These are phyloP conservation scores for Caenorhabditis auriculariae DNA, from an alignment of 2,888 invertebrate genomes.

Conservation along the genomic window DNA sequence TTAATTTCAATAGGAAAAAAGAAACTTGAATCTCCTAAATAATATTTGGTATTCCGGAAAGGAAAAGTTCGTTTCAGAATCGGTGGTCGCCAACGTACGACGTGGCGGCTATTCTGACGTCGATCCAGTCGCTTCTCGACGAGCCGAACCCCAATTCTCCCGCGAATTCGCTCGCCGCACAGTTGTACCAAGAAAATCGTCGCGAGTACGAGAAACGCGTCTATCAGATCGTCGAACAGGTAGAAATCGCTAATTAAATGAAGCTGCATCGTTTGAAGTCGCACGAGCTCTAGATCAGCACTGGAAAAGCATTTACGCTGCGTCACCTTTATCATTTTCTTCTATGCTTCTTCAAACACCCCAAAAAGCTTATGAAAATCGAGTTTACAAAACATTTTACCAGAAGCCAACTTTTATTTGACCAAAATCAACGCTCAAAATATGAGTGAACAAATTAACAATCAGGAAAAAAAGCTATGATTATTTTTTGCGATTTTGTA, in stretches of 20 bases:
- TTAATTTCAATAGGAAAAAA: neutral
- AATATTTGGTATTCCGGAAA: neutral
- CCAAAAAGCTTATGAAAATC: too few species aligned
- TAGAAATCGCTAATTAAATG: constrained; percentile 4
- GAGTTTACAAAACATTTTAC: too few species aligned
- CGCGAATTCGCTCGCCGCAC: constrained; percentile 97
- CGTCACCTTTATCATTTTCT: too few species aligned
- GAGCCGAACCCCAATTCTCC: constrained; percentile 99
- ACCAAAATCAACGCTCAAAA: too few species aligned
- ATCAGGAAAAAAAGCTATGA: too few species aligned
- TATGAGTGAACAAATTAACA: too few species aligned
- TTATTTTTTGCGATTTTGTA: too few species aligned
- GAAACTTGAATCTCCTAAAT: neutral
- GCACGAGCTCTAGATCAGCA: too few species aligned
- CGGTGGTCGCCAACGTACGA: constrained; percentile 99
- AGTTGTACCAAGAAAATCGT: constrained; percentile 97
- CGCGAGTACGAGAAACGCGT: constrained; percentile 99
- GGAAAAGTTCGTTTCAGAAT: constrained; percentile 76
- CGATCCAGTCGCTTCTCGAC: constrained; percentile 98
- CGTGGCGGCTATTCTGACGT: constrained; percentile 98
- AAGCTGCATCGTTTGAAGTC: too few species aligned
- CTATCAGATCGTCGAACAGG: constrained; percentile 96
- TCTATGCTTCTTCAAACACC: too few species aligned
- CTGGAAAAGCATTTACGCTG: too few species aligned
- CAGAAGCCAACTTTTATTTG: too few species aligned